Conservation (phyloP, 35 echinoderm and acorn worm genomes). For the Patiria miniata region DNA sequence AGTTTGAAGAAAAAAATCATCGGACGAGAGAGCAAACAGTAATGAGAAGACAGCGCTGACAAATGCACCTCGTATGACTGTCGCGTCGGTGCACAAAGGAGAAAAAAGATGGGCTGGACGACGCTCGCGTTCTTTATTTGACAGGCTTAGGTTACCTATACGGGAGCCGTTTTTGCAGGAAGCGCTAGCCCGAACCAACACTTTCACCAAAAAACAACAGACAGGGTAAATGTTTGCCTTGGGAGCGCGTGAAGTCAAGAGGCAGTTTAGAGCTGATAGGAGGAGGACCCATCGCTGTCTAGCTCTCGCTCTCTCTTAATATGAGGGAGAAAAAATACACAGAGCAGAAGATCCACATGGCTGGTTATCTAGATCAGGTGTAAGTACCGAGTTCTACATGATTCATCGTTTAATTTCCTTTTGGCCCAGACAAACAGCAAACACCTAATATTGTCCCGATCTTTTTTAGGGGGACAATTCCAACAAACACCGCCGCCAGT, state of each 20-base stretch:
- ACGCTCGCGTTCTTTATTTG: background rate
- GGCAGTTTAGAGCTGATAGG: background rate
- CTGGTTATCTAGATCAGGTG: no score
- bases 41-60: background rate
- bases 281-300: no score
- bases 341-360: no score
- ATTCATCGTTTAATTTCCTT: no score
- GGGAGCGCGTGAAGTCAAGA: background rate
- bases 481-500: no score
- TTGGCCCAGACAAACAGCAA: no score
- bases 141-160: background rate
- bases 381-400: no score
- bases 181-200: background rate
- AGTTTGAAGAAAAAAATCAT: background rate
- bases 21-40: background rate
- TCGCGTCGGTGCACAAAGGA: no score
- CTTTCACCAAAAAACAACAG: constrained; percentile 4
- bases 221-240: constrained; percentile 12
- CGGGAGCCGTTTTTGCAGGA: background rate
- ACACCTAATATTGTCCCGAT: no score
- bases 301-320: no score
- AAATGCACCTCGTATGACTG: background rate
- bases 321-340: no score
- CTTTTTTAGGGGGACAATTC: no score
- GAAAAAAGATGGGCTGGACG: background rate